Evolutionary conservation across 2,113 vertebrate species (phyloP).

Genomic region (Cairina moschata): DNA sequence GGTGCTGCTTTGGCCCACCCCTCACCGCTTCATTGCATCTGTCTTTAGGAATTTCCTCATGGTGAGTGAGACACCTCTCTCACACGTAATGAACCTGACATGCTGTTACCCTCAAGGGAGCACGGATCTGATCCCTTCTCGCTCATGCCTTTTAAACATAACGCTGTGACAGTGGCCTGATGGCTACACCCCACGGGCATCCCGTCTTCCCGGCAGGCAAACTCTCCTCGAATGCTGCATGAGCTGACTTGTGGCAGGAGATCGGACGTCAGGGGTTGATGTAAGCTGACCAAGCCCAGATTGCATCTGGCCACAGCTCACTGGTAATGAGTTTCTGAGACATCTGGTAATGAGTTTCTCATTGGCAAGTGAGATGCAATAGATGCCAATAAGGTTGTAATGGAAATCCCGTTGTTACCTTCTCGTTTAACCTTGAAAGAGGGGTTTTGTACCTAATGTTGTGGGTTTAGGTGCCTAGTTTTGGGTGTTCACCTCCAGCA

Average conservation of each 20-base stretch:
- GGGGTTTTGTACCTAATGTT: background rate
- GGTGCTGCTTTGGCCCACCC: rapidly evolving
- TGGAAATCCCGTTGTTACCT: background rate
- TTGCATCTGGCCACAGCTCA: background rate
- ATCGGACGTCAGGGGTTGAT: background rate
- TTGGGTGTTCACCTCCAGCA: background rate
- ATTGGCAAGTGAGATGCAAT: slow-evolving; percentile 2
- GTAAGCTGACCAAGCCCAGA: slow-evolving; percentile 45
- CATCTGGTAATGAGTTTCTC: background rate
- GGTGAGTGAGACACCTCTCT: background rate
- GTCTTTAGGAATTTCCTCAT: background rate
- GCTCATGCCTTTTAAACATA: background rate
- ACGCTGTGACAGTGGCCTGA: background rate
- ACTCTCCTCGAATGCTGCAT: background rate
- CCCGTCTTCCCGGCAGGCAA: background rate
- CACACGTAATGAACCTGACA: background rate
- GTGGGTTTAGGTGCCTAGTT: background rate
- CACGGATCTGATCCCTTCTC: background rate
- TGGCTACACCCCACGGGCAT: background rate
- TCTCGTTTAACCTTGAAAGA: background rate
- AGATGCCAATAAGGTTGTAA: background rate
- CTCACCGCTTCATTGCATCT: background rate
- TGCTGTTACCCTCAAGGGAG: background rate
- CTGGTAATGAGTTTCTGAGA: background rate
- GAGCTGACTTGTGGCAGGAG: background rate